These are phyloP conservation scores for Neostethus bicornis DNA, from an alignment of 2,797 vertebrate species.

Conservation along the genomic window DNA sequence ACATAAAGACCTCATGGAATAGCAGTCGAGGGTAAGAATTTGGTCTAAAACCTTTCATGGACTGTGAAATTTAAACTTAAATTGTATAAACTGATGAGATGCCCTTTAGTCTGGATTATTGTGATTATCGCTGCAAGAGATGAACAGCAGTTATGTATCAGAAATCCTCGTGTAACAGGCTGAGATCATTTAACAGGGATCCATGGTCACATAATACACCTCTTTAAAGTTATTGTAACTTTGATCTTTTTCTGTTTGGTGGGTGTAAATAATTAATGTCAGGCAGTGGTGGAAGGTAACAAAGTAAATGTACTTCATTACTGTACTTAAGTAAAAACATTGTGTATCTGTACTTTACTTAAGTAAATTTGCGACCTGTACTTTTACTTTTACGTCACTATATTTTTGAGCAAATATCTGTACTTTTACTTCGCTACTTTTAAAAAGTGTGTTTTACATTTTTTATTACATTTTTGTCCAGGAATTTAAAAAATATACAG, in stretches of 20 bases:
- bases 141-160: neutral
- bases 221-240: neutral
- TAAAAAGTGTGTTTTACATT: no score
- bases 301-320: no score
- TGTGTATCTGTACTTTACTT: no score
- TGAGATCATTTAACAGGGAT: slow-evolving; percentile 3
- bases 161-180: neutral
- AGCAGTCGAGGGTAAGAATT: slow-evolving; percentile 22
- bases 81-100: slow-evolving; percentile 25
- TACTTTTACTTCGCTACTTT: no score
- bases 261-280: no score
- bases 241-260: slow-evolving; percentile 5
- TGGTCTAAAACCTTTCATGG: slow-evolving; percentile 30
- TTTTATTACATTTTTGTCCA: no score
- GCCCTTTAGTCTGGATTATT: slow-evolving; percentile 25
- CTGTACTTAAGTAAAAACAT: no score
- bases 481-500: no score
- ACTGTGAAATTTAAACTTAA: slow-evolving; percentile 30
- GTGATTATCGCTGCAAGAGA: neutral
- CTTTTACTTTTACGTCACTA: no score
- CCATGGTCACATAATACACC: neutral
- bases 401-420: no score
- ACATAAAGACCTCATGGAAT: slow-evolving; percentile 26
- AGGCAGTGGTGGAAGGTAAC: no score
- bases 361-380: no score